Conservation (phyloP, 2,888 invertebrate species). For the Dicyrtoma fusca region DNA sequence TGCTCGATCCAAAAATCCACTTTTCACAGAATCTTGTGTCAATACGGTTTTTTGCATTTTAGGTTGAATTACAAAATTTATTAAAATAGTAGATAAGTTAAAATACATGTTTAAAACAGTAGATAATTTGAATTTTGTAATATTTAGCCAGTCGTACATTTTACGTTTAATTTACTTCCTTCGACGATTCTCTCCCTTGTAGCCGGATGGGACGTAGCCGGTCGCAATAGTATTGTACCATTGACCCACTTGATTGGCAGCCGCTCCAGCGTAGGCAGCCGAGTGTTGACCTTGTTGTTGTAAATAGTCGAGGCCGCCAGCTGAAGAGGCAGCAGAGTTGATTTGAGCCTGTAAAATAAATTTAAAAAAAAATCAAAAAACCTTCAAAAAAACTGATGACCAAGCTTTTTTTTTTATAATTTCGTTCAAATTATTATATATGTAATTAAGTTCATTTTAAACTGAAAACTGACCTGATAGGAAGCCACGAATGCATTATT, state of each 20-base stretch:
- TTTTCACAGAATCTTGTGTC: too few relatives aligned
- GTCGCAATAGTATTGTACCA: conserved; percentile 56
- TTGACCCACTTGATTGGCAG: conserved; percentile 49
- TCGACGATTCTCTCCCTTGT: conserved; percentile 54
- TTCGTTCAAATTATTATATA: too few relatives aligned
- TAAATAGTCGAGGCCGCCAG: conserved; percentile 44
- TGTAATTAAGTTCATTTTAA: not conserved
- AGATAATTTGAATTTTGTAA: too few relatives aligned
- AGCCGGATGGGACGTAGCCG: conserved; percentile 47
- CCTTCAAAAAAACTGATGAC: too few relatives aligned
- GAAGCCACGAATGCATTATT: conserved; percentile 45
- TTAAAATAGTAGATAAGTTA: too few relatives aligned
- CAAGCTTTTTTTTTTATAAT: too few relatives aligned
- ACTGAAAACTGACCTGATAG: conserved; percentile 46
- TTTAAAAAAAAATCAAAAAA: not conserved
- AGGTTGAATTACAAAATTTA: too few relatives aligned
- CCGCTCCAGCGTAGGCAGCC: conserved; percentile 44
- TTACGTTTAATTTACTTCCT: too few relatives aligned
- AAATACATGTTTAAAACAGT: too few relatives aligned
- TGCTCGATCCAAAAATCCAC: too few relatives aligned
- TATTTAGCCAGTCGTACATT: too few relatives aligned
- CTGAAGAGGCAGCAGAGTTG: conserved; percentile 51
- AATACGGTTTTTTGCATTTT: too few relatives aligned
- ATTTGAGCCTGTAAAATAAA: conserved; percentile 47
- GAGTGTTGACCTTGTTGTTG: conserved; percentile 53